Evolutionary conservation across 2,888 invertebrate genomes (phyloP).

Genomic region (Macrosoma leucophasiata): DNA sequence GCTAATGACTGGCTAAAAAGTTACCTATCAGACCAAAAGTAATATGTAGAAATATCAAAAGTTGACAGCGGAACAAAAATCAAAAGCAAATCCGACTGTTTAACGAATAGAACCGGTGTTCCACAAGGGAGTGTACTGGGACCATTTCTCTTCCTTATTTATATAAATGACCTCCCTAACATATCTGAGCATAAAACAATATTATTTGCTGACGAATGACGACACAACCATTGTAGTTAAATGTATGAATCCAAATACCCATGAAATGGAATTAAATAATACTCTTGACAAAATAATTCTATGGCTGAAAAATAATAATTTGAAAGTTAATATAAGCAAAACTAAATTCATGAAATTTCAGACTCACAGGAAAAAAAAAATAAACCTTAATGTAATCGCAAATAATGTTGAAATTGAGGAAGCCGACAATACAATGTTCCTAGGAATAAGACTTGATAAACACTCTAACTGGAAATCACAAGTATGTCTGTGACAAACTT

Average conservation of each 20-base stretch:
- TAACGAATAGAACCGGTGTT: not conserved
- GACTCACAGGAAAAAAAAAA: not conserved
- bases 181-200: not conserved
- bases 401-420: not conserved
- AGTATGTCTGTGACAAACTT: not conserved
- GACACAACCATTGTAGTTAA: not conserved
- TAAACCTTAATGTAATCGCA: not conserved
- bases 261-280: not conserved
- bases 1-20: conserved; percentile 1
- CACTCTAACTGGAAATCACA: not conserved
- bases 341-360: not conserved
- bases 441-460: not conserved
- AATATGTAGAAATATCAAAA: conserved; percentile 1
- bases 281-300: not conserved
- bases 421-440: not conserved
- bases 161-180: not conserved
- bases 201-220: not conserved
- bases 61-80: not conserved
- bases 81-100: not conserved
- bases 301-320: not conserved
- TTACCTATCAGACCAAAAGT: not conserved
- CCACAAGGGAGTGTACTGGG: not conserved
- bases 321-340: not conserved
- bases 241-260: not conserved
- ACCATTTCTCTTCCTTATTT: not conserved